These are phyloP conservation scores for Casuarius casuarius DNA, from an alignment of 2,113 vertebrate species.

Conservation along the genomic window DNA sequence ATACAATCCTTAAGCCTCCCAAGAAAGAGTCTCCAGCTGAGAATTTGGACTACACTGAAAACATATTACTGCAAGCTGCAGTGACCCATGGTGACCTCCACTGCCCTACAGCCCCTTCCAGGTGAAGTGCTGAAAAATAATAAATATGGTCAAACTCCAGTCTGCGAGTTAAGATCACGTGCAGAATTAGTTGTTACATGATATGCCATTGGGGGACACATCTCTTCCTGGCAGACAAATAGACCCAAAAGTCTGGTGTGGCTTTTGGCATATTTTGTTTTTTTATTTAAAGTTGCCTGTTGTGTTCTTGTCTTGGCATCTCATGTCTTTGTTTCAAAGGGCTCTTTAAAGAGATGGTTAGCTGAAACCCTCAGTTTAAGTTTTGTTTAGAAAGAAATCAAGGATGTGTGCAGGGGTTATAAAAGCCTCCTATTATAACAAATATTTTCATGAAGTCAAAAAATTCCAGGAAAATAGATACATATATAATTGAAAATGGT, in stretches of 20 bases:
- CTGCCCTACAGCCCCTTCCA: conserved; percentile 55
- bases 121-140: conserved; percentile 55
- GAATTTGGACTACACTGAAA: conserved; percentile 73
- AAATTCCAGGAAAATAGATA: not conserved
- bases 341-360: not conserved
- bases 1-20: conserved; percentile 60
- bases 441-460: not conserved
- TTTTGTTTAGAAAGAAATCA: conserved; percentile 6
- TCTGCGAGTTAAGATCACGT: not conserved
- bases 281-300: conserved; percentile 9
- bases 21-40: conserved; percentile 75
- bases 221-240: conserved; percentile 18
- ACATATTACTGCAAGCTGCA: conserved; percentile 61
- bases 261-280: not conserved
- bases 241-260: not conserved
- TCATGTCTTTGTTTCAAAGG: conserved; percentile 13
- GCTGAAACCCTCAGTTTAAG: not conserved
- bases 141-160: conserved; percentile 46
- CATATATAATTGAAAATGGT: not conserved
- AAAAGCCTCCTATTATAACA: not conserved
- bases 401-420: not conserved
- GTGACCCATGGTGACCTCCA: conserved; percentile 45
- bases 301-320: conserved; percentile 21
- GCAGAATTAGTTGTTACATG: not conserved
- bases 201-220: not conserved